Evolutionary conservation across 2,888 invertebrate genomes (phyloP).

Genomic region (Diaprepes abbreviatus): DNA sequence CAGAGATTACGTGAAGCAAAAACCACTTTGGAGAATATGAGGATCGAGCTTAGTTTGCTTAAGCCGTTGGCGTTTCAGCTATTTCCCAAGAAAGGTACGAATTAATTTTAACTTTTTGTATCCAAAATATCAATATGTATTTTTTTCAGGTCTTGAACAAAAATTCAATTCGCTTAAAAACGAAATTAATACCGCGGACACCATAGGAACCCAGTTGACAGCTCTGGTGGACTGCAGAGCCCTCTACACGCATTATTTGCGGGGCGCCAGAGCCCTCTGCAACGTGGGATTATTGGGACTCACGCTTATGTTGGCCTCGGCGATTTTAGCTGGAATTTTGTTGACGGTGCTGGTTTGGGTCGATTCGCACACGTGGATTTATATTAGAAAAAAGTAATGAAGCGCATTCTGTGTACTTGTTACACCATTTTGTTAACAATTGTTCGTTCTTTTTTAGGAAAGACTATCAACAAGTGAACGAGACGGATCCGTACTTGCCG

Average conservation of each 20-base stretch:
- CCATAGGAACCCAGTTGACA: constrained; percentile 76
- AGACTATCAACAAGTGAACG: constrained; percentile 81
- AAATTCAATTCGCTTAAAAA: constrained; percentile 83
- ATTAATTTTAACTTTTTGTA: no score
- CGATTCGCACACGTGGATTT: constrained; percentile 97
- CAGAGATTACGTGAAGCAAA: constrained; percentile 82
- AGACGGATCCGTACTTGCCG: constrained; percentile 87
- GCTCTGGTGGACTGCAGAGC: constrained; percentile 87
- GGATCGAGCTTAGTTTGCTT: constrained; percentile 69
- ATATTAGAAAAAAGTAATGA: constrained; percentile 92
- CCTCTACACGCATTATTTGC: constrained; percentile 86
- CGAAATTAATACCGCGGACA: constrained; percentile 84
- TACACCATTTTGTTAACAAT: no score
- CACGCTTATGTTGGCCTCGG: constrained; percentile 88
- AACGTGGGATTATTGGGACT: constrained; percentile 86
- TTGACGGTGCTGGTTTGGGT: constrained; percentile 94
- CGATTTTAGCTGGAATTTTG: constrained; percentile 88
- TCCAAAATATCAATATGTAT: no score
- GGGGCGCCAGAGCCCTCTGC: constrained; percentile 83
- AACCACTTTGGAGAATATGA: constrained; percentile 67
- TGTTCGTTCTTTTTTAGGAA: constrained; percentile 72
- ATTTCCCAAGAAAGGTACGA: constrained; percentile 68
- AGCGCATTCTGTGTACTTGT: no score
- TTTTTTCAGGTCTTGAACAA: constrained; percentile 71
- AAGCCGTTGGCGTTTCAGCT: constrained; percentile 70